Percentiles rank a stretch among this genome's conserved stretches.
Evolutionary conservation across 2,113 vertebrate genomes (phyloP).

Genomic region (Heliornis fulica): DNA sequence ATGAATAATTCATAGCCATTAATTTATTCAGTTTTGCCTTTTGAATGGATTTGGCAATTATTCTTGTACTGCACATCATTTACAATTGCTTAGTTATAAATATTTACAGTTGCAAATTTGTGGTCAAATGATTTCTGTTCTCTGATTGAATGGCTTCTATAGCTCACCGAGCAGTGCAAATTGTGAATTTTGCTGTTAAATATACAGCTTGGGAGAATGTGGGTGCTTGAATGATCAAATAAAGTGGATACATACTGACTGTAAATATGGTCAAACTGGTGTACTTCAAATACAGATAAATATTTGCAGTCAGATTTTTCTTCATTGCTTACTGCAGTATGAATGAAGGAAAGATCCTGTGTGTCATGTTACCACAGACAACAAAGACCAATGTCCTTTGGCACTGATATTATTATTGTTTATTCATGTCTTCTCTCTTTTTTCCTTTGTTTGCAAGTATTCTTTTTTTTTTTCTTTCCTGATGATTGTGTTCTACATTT

Average conservation of each 20-base stretch:
- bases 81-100: slow-evolving; percentile 54
- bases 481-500: neutral
- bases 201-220: neutral
- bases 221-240: neutral
- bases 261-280: neutral
- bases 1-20: slow-evolving; percentile 57
- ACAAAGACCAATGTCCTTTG: neutral
- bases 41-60: slow-evolving; percentile 62
- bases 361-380: neutral
- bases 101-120: slow-evolving; percentile 65
- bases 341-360: neutral
- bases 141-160: slow-evolving; percentile 19
- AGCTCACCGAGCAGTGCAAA: slow-evolving; percentile 15
- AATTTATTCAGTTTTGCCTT: slow-evolving; percentile 62
- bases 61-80: slow-evolving; percentile 45
- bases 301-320: neutral
- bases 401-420: neutral
- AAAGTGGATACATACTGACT: neutral
- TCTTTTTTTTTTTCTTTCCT: neutral
- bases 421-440: neutral
- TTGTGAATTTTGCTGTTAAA: slow-evolving; percentile 33
- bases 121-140: slow-evolving; percentile 18
- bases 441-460: neutral
- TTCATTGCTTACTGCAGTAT: neutral
- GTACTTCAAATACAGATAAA: neutral